Percentiles rank a stretch among this genome's conserved stretches.
Evolutionary conservation across 2,888 invertebrate species (phyloP).

Genomic region (Dilophus febrilis): DNA sequence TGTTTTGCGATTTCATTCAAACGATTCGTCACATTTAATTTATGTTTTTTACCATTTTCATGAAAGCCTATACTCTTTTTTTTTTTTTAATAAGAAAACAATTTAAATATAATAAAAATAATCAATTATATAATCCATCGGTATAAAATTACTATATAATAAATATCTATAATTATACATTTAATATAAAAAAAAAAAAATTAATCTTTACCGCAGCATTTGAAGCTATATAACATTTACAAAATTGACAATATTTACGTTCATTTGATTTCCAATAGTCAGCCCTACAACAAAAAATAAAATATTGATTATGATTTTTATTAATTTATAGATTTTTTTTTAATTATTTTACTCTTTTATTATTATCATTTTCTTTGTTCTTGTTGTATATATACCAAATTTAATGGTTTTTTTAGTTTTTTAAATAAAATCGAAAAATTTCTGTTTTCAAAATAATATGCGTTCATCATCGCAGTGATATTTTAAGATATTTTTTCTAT

Average conservation of each 20-base stretch:
- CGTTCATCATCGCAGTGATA: too few species aligned
- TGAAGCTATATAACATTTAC: conserved; percentile 97
- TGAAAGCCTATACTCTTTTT: conserved; percentile 93
- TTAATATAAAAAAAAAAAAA: too few species aligned
- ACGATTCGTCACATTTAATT: conserved; percentile 76
- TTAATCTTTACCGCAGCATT: conserved; percentile 85
- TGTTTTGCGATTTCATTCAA: conserved; percentile 71
- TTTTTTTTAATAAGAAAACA: conserved; percentile 3
- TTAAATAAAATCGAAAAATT: too few species aligned
- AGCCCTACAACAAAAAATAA: conserved; percentile 43
- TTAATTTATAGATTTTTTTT: too few species aligned
- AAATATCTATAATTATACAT: conserved; percentile 4
- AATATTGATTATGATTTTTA: too few species aligned
- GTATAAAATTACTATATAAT: too few species aligned
- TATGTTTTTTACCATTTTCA: conserved; percentile 82
- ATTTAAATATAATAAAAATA: background rate
- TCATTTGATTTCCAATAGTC: conserved; percentile 96
- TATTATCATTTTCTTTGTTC: too few species aligned
- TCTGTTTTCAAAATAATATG: too few species aligned
- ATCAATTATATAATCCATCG: conserved; percentile 1
- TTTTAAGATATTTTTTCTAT: too few species aligned
- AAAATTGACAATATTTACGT: conserved; percentile 90
- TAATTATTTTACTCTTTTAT: too few species aligned
- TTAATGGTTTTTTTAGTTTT: too few species aligned
- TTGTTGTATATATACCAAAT: too few species aligned